A percentile compares a stretch with the other conserved stretches of the same genome.
phyloP scores from a whole-genome alignment of 2,888 invertebrate species.

The Apocheima hispidaria region DNA sequence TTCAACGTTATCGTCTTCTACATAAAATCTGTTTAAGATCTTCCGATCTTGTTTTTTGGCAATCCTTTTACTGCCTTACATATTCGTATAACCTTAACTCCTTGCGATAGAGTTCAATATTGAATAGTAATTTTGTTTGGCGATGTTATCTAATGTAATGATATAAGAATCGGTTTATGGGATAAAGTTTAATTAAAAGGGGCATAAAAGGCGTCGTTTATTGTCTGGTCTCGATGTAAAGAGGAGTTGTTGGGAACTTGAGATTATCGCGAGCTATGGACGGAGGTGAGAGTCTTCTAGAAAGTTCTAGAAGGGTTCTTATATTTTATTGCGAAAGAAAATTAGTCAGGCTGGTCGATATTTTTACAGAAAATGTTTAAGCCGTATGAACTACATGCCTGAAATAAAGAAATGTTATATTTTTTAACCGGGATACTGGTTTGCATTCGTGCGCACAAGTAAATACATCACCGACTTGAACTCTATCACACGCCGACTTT shows the following conservation, averaged over 20 bases:
- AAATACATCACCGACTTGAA: too few relatives aligned
- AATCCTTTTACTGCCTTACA: conserved; percentile 1
- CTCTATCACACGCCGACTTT: too few relatives aligned
- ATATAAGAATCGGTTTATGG: conserved; percentile 18
- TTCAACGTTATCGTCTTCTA: conserved; percentile 1
- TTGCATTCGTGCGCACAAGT: too few relatives aligned
- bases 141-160: not conserved
- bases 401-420: too few relatives aligned
- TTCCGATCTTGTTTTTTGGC: conserved; percentile 3
- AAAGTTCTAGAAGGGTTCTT: too few relatives aligned
- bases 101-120: not conserved
- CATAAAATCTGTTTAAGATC: conserved; percentile 1
- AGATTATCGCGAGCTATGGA: too few relatives aligned
- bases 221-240: conserved; percentile 7
- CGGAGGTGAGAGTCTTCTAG: too few relatives aligned
- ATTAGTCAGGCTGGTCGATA: too few relatives aligned
- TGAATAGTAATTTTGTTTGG: not conserved
- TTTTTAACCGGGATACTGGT: too few relatives aligned
- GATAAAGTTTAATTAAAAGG: conserved; percentile 31
- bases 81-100: not conserved
- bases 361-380: too few relatives aligned
- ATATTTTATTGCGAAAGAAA: too few relatives aligned
- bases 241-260: conserved; percentile 4
- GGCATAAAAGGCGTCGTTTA: conserved; percentile 8
- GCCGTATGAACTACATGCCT: too few relatives aligned